These are phyloP conservation scores for Adelosebastes latens DNA, from an alignment of 2,797 vertebrate species.

Conservation along the genomic window DNA sequence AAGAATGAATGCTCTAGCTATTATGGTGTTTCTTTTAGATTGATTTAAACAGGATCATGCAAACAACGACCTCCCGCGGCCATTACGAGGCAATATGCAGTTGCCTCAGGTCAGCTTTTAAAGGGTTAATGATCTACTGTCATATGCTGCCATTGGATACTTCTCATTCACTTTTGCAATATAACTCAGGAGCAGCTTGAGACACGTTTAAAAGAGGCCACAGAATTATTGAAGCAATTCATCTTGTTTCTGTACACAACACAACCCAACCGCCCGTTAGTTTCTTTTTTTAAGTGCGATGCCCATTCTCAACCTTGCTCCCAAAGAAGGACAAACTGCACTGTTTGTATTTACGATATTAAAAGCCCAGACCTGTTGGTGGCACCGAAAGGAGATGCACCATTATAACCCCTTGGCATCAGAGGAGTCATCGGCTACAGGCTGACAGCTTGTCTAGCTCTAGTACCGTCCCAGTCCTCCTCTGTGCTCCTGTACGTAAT, in stretches of 20 bases:
- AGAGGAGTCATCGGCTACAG: constrained; percentile 51
- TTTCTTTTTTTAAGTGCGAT: not conserved
- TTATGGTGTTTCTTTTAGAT: too few relatives aligned
- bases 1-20: too few relatives aligned
- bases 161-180: constrained; percentile 6
- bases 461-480: constrained; percentile 54
- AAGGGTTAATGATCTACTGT: constrained; percentile 4
- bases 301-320: not conserved
- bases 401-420: constrained; percentile 37
- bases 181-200: constrained; percentile 10
- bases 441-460: constrained; percentile 56
- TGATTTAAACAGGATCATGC: too few relatives aligned
- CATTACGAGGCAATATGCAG: too few relatives aligned
- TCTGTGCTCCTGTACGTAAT: constrained; percentile 69
- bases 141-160: not conserved
- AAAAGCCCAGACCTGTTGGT: constrained; percentile 24
- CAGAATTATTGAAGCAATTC: constrained; percentile 38
- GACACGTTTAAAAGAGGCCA: constrained; percentile 17
- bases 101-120: too few relatives aligned
- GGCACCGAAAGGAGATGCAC: constrained; percentile 9
- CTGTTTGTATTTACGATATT: constrained; percentile 2
- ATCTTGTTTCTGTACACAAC: constrained; percentile 16
- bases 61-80: too few relatives aligned
- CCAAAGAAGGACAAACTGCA: not conserved
- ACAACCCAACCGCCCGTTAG: too few relatives aligned